Base-by-base conservation (phyloP, 2,888 invertebrate genomes). In the Melanargia galathea region DNA sequence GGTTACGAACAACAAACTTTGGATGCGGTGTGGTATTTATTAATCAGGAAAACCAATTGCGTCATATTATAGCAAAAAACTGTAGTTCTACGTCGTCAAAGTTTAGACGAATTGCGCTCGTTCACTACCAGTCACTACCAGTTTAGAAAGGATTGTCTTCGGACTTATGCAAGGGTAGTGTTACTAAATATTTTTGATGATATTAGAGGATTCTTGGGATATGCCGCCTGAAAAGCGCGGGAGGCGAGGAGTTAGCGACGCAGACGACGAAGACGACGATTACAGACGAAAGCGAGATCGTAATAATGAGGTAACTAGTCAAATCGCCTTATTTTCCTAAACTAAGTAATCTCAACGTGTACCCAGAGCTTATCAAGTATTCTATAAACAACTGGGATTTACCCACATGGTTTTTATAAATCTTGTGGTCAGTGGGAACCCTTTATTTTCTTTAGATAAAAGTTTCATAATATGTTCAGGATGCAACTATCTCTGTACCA, bases 241-340 rank as follows among this genome's bases (percentile, higher is more conserved):
- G 70, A 82, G 80, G 77, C 81, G 82, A 55, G 86, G 82, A 13
- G 91, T 92, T 63, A 93, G 93, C 62, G 95, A 95, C 68, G 93
- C 92, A 11, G 94, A 94, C 56, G 94, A 94, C 71, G 95, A 94
- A 52, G 94, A 94, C 57, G 95, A 94, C 13, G 95, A 95, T 72
- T 96, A 96, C 76, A 92, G 96, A 65, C 93, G 93, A 71, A 93
- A 94, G 59, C 89, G 96, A 38, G 96, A 96, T 75, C 92, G 95
- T 74, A 96, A 96, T 86, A 96, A 96, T 86, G 93, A 95, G 92
- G 95, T 95, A 85, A 2, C 30, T 30, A n/a, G n/a, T n/a, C n/a
- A n/a, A n/a, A n/a, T n/a, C n/a, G n/a, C n/a, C n/a, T n/a, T n/a
- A n/a, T n/a, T n/a, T n/a, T n/a, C n/a, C n/a, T n/a, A n/a, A n/a